Evolutionary conservation across 2,797 vertebrate genomes (phyloP), one percentile per base, ranked within the genome.

Genomic region (Sebastes oblongus): DNA sequence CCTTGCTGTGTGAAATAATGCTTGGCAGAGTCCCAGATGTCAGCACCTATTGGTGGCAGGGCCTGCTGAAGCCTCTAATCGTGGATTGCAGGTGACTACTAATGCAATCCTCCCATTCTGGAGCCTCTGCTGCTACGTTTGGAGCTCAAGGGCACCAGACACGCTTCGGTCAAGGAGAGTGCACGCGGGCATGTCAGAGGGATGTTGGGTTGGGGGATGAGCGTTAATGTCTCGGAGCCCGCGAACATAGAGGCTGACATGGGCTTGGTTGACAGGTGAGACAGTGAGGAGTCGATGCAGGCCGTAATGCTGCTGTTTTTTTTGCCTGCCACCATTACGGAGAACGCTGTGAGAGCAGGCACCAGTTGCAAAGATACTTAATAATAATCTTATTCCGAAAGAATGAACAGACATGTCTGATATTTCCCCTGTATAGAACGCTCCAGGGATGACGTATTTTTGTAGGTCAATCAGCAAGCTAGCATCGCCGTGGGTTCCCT

Each of bases 111-210:
- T 68, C 46, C 79, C 68, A 78, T 80, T 69, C 77, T 62, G 77
- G 56, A 87, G 73, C 70, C 70, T 78, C 58, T 66, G 60, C 64
- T 42, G 20, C 66, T 72, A 14, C 3, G 16, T 68, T 78, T 65
- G 85, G 78, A 88, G 88, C 92, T 94, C 93, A 95, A 95, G 94
- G 92, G 90, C 94, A 92, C 76, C 80, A 80, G 86, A 88, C 89
- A 68, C 62, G 29, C 77, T 83, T 78, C 62, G 88, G 92, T 92
- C 91, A 94, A 88, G 90, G 88, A 90, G 82, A 93, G 83, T 85
- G 87, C 88, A 64, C 4, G 22, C 56, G 46, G 86, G 84, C 32
- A 22, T 89, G 87, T 90, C 81, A 82, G 78, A 75, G 62, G 72
- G 80, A 84, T 76, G 78, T 77, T 42, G 39, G 39, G 39, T 16